These are phyloP conservation scores for Brotula barbata DNA, from an alignment of 2,797 vertebrate genomes.

Conservation along the genomic window DNA sequence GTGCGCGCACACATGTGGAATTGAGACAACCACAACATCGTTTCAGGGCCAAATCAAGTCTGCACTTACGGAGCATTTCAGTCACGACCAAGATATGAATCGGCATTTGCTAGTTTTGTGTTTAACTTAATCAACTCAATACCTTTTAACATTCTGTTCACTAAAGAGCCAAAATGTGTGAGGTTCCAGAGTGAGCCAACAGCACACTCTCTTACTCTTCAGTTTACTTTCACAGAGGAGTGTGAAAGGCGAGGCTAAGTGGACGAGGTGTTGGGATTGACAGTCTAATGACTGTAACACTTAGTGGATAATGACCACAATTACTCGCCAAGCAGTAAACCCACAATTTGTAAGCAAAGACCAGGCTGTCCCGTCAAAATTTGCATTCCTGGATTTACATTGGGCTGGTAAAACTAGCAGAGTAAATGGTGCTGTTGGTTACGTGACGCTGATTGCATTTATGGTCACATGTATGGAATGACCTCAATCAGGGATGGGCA, in stretches of 20 bases:
- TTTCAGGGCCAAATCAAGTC: conserved; percentile 6
- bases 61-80: too few relatives aligned
- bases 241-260: conserved; percentile 57
- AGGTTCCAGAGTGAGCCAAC: conserved; percentile 8
- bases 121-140: background rate
- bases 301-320: conserved; percentile 62
- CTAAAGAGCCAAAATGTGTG: background rate
- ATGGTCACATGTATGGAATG: background rate
- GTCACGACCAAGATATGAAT: too few relatives aligned
- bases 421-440: background rate
- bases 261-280: conserved; percentile 60
- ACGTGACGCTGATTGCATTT: background rate
- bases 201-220: conserved; percentile 15
- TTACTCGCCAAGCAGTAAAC: conserved; percentile 54
- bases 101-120: too few relatives aligned
- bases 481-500: too few relatives aligned
- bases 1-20: conserved; percentile 23
- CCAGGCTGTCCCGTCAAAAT: conserved; percentile 23
- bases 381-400: conserved; percentile 19
- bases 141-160: background rate
- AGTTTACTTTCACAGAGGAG: conserved; percentile 62
- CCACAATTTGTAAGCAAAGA: conserved; percentile 31
- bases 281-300: conserved; percentile 65
- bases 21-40: background rate
- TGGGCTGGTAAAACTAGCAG: background rate